Percentiles rank a stretch among this genome's conserved stretches.
These are phyloP conservation scores for Lota lota DNA, from an alignment of 2,113 vertebrate species.

Conservation along the genomic window DNA sequence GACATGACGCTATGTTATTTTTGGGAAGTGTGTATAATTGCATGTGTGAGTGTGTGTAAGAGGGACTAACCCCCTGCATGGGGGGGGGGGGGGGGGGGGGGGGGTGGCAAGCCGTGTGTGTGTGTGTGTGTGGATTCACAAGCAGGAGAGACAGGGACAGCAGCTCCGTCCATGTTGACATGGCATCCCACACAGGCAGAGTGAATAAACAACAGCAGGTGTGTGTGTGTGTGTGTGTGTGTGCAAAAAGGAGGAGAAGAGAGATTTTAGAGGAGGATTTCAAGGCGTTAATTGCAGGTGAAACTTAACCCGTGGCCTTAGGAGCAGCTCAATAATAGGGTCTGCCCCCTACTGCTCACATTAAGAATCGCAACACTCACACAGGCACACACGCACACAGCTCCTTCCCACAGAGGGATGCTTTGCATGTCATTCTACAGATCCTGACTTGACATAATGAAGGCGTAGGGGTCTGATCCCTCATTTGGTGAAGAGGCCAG, in stretches of 20 bases:
- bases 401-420: slow-evolving; percentile 9
- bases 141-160: slow-evolving; percentile 31
- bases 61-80: background rate
- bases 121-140: background rate
- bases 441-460: no score
- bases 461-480: no score
- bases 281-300: slow-evolving; percentile 61
- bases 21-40: slow-evolving; percentile 2
- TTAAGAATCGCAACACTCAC: slow-evolving; percentile 48
- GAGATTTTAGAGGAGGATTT: background rate
- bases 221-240: slow-evolving; percentile 28
- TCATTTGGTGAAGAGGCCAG: no score
- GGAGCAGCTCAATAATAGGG: slow-evolving; percentile 56
- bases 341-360: slow-evolving; percentile 35
- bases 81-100: background rate
- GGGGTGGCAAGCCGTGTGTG: background rate
- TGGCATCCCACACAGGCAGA: slow-evolving; percentile 56
- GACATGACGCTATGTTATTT: slow-evolving; percentile 11
- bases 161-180: slow-evolving; percentile 54
- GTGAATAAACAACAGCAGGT: slow-evolving; percentile 67
- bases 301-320: slow-evolving; percentile 55
- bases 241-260: background rate
- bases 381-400: background rate
- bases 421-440: no score
- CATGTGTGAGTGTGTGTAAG: background rate